Conservation (phyloP, 2,888 invertebrate species). For the Coelogynopora nodosa region DNA sequence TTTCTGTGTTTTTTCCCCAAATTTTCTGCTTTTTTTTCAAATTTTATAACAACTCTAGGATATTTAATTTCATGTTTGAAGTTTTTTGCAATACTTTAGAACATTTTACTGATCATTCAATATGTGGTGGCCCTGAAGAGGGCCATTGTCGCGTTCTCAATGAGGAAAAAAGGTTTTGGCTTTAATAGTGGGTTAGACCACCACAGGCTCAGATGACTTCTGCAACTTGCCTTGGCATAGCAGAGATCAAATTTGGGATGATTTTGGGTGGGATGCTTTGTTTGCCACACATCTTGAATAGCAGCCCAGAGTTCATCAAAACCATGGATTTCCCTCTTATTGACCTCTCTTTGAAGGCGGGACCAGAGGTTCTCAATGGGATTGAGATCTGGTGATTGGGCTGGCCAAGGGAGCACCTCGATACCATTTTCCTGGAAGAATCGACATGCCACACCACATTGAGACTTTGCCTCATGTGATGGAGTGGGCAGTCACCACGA, state of each 20-base stretch:
- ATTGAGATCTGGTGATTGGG: not conserved
- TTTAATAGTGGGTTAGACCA: not conserved
- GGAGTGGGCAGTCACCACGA: not conserved
- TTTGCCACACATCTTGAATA: not conserved
- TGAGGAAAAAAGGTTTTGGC: not conserved
- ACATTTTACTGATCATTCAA: not conserved
- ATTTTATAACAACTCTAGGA: not conserved
- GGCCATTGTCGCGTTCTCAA: not conserved
- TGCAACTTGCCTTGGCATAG: not conserved
- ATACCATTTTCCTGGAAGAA: not conserved
- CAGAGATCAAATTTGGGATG: not conserved
- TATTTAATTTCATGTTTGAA: not conserved
- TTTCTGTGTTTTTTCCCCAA: not conserved
- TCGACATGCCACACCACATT: not conserved
- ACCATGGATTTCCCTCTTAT: not conserved
- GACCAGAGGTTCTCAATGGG: not conserved
- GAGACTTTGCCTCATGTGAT: not conserved
- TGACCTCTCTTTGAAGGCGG: not conserved
- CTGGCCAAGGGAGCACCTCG: not conserved
- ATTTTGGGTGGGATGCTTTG: not conserved
- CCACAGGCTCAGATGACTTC: not conserved
- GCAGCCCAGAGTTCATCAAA: not conserved
- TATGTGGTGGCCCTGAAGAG: not conserved
- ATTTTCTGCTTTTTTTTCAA: not conserved
- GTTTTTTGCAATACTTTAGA: not conserved